Base-by-base conservation (phyloP, 2,797 vertebrate species). In the Molossus molossus region DNA sequence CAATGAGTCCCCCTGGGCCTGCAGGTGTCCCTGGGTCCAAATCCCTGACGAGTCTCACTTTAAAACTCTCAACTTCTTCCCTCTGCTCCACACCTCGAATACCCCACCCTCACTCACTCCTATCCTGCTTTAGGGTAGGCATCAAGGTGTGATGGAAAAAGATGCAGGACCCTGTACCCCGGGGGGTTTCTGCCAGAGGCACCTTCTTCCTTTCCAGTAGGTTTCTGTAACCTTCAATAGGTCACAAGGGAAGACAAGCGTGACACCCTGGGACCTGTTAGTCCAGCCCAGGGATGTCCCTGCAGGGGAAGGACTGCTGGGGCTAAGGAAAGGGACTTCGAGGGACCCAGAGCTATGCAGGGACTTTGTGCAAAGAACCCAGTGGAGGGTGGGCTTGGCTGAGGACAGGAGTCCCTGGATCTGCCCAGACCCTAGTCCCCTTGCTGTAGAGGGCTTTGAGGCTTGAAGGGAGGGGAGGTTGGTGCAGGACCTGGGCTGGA, bases 261-360 rank as follows among this genome's bases (percentile, higher is more conserved):
- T 11, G 14, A 37, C 1, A 7, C 53, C 53, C 27, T 10, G 6
- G 7, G 1, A 13, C 50, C 23, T 9, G 5, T 0, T 0, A 13
- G 27, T 45, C 48, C 70, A 50, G 55, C 20, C n/a, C 50, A 20
- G 62, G 27, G 72, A 27, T n/a, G 57, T 29, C 33, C 21, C 48
- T 0, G 48, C 0, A 0, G 21, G 45, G 20, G 20, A 40, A 72
- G 20, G 27, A 9, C 25, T 62, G n/a, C n/a, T 1, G 1, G 33
- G 55, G 29, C 48, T 55, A 18, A 69, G 13, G 21, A 45, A 64
- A 62, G 65, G 57, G 55, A 50, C 11, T 55, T 23, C 0, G 0
- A 23, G 80, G 18, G 40, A 17, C 57, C n/a, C 15, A 40, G 50
- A 45, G n/a, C 70, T 18, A 1, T 1, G 0, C 0, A 0, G n/a